Percentiles rank a stretch among this genome's conserved stretches.
phyloP scores from a whole-genome alignment of 2,797 vertebrate species.

The Myotis daubentonii region DNA sequence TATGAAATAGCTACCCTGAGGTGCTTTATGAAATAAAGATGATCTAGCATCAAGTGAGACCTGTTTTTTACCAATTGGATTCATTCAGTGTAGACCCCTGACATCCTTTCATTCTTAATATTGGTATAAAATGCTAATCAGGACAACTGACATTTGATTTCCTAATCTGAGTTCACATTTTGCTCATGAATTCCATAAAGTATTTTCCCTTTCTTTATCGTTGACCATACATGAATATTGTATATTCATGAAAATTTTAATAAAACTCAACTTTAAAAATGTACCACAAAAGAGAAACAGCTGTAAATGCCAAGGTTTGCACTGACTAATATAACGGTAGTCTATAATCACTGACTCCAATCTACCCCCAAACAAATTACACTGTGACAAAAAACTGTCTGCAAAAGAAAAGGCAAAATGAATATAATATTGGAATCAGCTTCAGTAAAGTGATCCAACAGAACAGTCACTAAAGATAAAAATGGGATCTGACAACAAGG shows the following conservation, averaged over 20 bases:
- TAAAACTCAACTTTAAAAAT: constrained; percentile 68
- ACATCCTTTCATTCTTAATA: not conserved
- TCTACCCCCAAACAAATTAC: constrained; percentile 74
- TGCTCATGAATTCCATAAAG: not conserved
- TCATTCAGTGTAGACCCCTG: not conserved
- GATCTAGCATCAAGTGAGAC: not conserved
- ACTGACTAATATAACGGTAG: constrained; percentile 64
- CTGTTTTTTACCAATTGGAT: not conserved
- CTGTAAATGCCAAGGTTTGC: constrained; percentile 53
- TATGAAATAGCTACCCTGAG: not conserved
- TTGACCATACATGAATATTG: constrained; percentile 48
- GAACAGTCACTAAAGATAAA: constrained; percentile 72
- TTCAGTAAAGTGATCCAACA: constrained; percentile 40
- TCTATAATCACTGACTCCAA: constrained; percentile 67
- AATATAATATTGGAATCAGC: constrained; percentile 50
- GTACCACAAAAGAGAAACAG: constrained; percentile 68
- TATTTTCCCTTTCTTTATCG: not conserved
- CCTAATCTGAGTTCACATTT: constrained; percentile 18
- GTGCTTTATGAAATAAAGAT: not conserved
- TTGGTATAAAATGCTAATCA: not conserved
- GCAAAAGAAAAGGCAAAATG: constrained; percentile 63
- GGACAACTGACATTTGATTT: not conserved
- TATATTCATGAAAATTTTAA: constrained; percentile 58
- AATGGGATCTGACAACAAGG: constrained; percentile 57
- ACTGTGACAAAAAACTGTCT: constrained; percentile 70